These are phyloP conservation scores for Helicorthomorpha holstii DNA, from an alignment of 1,140 invertebrate species.

Conservation along the genomic window DNA sequence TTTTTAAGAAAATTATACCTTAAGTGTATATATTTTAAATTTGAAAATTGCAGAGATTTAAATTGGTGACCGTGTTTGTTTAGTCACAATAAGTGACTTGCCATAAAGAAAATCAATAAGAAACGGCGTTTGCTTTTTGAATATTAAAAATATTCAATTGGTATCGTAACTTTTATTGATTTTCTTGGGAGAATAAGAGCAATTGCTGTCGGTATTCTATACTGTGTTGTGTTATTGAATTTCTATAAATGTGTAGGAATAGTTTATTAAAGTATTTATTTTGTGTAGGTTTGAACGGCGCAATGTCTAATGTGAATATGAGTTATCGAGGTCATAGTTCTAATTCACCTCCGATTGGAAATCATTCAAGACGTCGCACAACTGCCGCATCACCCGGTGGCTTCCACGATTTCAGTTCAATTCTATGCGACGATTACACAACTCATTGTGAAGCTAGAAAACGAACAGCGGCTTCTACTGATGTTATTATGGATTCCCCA, in stretches of 20 bases:
- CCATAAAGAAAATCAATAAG: too few species aligned
- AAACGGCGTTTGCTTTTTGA: too few species aligned
- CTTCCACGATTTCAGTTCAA: constrained; percentile 48
- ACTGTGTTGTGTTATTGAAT: not conserved
- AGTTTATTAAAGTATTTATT: constrained; percentile 2
- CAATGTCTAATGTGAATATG: constrained; percentile 26
- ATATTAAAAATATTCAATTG: too few species aligned
- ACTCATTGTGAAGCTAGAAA: constrained; percentile 42
- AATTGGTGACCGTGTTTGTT: too few species aligned
- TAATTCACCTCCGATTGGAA: constrained; percentile 10
- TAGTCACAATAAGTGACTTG: too few species aligned
- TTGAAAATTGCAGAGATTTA: too few species aligned
- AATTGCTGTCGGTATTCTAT: too few species aligned
- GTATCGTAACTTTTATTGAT: too few species aligned
- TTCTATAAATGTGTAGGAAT: not conserved
- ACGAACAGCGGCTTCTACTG: constrained; percentile 40
- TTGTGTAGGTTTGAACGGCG: constrained; percentile 24
- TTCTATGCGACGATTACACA: constrained; percentile 56
- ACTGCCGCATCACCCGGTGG: too few species aligned
- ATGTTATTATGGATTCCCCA: constrained; percentile 47
- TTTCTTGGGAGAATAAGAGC: too few species aligned
- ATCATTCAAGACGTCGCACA: constrained; percentile 4
- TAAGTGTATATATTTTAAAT: too few species aligned
- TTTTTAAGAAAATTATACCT: too few species aligned
- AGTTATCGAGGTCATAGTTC: constrained; percentile 16